Percentiles rank a stretch among this genome's conserved stretches.
These are phyloP conservation scores for Orchesella flavescens DNA, from an alignment of 2,888 invertebrate genomes.

Conservation along the genomic window DNA sequence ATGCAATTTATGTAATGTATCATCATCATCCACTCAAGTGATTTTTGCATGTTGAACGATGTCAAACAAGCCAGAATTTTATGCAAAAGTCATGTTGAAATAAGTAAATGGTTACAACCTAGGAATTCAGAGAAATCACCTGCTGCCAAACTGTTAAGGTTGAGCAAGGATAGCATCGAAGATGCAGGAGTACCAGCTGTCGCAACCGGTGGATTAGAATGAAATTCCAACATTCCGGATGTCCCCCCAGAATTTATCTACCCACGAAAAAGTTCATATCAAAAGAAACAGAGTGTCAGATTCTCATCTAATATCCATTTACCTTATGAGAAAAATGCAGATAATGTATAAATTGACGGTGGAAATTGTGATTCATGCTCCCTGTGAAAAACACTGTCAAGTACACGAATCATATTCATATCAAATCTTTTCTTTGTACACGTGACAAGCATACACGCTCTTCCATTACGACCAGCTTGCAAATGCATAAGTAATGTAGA, in stretches of 20 bases:
- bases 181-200: slow-evolving; percentile 73
- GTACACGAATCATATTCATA: slow-evolving; percentile 41
- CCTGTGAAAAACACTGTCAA: slow-evolving; percentile 2
- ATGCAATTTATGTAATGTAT: too few species aligned
- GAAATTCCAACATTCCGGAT: slow-evolving; percentile 72
- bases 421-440: slow-evolving; percentile 16
- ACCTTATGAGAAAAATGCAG: background rate
- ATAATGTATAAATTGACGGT: slow-evolving; percentile 24
- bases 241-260: slow-evolving; percentile 72
- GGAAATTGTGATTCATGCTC: slow-evolving; percentile 16
- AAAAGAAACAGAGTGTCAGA: slow-evolving; percentile 52
- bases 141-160: slow-evolving; percentile 78
- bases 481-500: slow-evolving; percentile 11
- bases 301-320: slow-evolving; percentile 56
- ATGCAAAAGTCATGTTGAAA: background rate
- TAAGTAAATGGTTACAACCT: background rate
- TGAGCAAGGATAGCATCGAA: slow-evolving; percentile 78
- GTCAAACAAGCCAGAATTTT: background rate
- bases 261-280: slow-evolving; percentile 50
- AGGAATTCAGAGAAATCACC: slow-evolving; percentile 66
- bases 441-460: slow-evolving; percentile 53
- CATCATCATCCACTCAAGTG: too few species aligned
- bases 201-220: slow-evolving; percentile 72
- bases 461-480: background rate
- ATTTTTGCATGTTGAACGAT: too few species aligned